phyloP scores from a whole-genome alignment of 53 echinoderm and acorn worm genomes.

The Crossaster papposus region DNA sequence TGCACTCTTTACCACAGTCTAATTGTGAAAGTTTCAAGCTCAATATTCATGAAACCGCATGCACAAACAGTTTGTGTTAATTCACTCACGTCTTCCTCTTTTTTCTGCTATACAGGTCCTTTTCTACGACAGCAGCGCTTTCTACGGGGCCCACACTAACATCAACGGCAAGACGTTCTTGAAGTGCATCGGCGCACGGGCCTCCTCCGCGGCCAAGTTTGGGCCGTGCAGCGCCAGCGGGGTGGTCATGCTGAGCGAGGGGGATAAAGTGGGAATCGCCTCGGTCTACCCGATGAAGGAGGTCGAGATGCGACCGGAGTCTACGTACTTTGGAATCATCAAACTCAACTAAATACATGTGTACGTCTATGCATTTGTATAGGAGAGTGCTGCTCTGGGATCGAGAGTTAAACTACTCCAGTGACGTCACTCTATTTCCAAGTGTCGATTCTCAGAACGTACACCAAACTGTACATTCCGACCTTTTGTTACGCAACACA shows the following conservation, averaged over 20 bases:
- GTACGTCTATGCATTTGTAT: background rate
- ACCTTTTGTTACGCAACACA: no score
- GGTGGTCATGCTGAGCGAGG: slow-evolving; percentile 67
- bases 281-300: slow-evolving; percentile 76
- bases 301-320: slow-evolving; percentile 83
- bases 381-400: no score
- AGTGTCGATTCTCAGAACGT: no score
- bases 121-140: slow-evolving; percentile 88
- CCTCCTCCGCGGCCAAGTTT: slow-evolving; percentile 77
- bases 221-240: slow-evolving; percentile 86
- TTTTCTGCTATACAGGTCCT: slow-evolving; percentile 57
- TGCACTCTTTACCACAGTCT: no score
- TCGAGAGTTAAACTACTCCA: no score
- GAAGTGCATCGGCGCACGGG: slow-evolving; percentile 80
- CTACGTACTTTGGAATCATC: slow-evolving; percentile 92
- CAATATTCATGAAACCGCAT: no score
- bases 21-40: no score
- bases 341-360: slow-evolving; percentile 68
- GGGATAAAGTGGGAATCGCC: slow-evolving; percentile 79
- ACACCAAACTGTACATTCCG: no score
- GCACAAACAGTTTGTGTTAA: no score
- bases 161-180: slow-evolving; percentile 80
- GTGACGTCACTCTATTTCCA: no score
- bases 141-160: slow-evolving; percentile 85
- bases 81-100: no score